These are phyloP conservation scores for Salvelinus alpinus DNA, from an alignment of 2,113 vertebrate genomes.

Conservation along the genomic window DNA sequence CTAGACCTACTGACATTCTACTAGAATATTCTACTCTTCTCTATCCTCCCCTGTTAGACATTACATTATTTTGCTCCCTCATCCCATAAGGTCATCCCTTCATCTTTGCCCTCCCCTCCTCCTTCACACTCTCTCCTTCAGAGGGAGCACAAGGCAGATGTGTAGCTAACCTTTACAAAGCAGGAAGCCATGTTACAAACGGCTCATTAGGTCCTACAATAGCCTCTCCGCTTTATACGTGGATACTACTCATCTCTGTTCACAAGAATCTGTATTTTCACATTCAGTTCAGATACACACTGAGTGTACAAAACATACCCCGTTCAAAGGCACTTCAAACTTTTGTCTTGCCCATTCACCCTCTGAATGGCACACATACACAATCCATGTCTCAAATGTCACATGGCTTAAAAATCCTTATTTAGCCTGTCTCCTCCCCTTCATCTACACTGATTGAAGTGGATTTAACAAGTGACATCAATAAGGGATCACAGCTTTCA, in stretches of 20 bases:
- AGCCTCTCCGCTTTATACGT: not conserved
- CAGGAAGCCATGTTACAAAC: not conserved
- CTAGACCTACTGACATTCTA: not conserved
- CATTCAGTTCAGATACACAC: not conserved
- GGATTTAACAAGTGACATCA: too few species aligned
- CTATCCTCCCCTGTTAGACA: not conserved
- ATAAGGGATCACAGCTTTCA: too few species aligned
- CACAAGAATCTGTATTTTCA: not conserved
- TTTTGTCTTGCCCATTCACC: too few species aligned
- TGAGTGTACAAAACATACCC: not conserved
- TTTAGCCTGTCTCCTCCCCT: too few species aligned
- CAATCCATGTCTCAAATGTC: too few species aligned
- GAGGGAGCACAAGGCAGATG: not conserved
- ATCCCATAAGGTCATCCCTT: constrained; percentile 13
- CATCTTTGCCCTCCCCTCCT: not conserved
- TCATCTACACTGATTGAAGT: too few species aligned
- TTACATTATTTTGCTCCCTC: constrained; percentile 22
- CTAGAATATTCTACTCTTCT: not conserved
- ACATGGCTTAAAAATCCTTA: too few species aligned
- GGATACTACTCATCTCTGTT: not conserved
- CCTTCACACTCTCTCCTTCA: not conserved
- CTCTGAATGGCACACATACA: too few species aligned
- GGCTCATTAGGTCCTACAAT: not conserved
- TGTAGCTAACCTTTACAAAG: constrained; percentile 11
- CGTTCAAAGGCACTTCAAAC: too few species aligned